Percentiles rank a stretch among this genome's conserved stretches.
phyloP scores from a whole-genome alignment of 2,113 vertebrate genomes.

The Brachyistius frenatus region DNA sequence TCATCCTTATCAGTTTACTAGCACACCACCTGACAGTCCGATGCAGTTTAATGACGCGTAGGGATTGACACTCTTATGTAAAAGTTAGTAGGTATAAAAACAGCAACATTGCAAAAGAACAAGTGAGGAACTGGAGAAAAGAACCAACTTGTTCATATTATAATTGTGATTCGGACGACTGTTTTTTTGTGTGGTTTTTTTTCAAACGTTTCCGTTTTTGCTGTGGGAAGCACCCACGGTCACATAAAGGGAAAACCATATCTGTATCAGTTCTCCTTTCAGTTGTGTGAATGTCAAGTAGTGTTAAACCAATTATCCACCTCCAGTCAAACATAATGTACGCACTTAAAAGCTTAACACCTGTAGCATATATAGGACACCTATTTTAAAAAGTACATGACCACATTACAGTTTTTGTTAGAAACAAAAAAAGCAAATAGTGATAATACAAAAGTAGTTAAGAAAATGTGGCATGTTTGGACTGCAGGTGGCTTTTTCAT shows the following conservation, averaged over 20 bases:
- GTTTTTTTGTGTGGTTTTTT: background rate
- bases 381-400: too few relatives aligned
- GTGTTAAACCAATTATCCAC: background rate
- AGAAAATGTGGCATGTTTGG: too few relatives aligned
- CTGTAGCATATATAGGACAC: background rate
- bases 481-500: too few relatives aligned
- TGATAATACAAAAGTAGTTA: too few relatives aligned
- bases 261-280: background rate
- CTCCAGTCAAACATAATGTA: background rate
- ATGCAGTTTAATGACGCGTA: too few relatives aligned
- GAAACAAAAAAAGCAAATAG: too few relatives aligned
- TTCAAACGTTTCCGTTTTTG: background rate
- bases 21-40: background rate
- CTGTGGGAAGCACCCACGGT: conserved; percentile 3
- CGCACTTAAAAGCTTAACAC: background rate
- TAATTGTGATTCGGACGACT: background rate
- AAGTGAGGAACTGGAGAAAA: too few relatives aligned
- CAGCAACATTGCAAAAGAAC: too few relatives aligned
- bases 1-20: background rate
- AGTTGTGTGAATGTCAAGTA: background rate
- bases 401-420: background rate
- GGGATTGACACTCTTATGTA: too few relatives aligned
- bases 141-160: too few relatives aligned
- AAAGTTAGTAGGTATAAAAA: background rate
- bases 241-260: background rate